Conservation (phyloP, 2,888 invertebrate genomes). For the Epicampocera succincta region DNA sequence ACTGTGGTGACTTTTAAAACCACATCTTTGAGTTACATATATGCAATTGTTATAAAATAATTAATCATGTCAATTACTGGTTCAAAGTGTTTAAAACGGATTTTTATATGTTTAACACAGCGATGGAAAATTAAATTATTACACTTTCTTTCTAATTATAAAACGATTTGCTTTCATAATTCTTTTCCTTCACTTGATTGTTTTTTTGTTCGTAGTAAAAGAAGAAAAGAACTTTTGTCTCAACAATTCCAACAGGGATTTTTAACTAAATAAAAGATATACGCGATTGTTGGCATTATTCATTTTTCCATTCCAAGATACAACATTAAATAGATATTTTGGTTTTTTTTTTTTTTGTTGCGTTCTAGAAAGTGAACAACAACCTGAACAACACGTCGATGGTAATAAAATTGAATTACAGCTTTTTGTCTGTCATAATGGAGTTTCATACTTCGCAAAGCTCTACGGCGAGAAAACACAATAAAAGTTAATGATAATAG, state of each 20-base stretch:
- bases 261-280: slow-evolving; percentile 29
- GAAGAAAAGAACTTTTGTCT: no score
- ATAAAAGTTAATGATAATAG: slow-evolving; percentile 67
- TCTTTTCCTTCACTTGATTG: no score
- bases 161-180: no score
- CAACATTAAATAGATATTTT: not conserved
- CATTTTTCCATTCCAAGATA: slow-evolving; percentile 30
- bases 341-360: not conserved
- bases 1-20: no score
- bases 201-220: no score
- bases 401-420: slow-evolving; percentile 81
- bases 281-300: slow-evolving; percentile 33
- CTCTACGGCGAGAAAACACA: slow-evolving; percentile 10
- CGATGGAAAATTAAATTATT: no score
- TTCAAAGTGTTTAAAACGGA: no score
- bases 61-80: no score
- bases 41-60: no score
- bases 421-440: slow-evolving; percentile 71
- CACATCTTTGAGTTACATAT: no score
- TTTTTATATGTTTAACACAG: no score
- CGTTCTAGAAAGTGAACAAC: slow-evolving; percentile 74
- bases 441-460: not conserved
- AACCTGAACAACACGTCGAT: slow-evolving; percentile 78
- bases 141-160: no score
- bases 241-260: not conserved